Percentiles rank a stretch among this genome's conserved stretches.
Evolutionary conservation across 2,888 invertebrate species (phyloP).

Genomic region (Colostygia pectinataria): DNA sequence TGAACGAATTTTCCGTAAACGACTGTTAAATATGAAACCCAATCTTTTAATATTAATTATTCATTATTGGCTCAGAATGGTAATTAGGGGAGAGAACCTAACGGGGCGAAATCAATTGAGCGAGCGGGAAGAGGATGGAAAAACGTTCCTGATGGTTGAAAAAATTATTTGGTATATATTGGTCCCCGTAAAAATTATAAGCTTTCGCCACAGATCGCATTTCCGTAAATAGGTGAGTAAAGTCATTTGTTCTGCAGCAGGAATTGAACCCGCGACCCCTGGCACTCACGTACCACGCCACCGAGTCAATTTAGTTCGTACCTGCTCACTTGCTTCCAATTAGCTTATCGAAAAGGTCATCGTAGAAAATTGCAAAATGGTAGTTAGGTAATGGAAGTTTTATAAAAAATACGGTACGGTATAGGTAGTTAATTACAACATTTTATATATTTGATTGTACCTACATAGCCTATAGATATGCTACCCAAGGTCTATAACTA

Average conservation of each 20-base stretch:
- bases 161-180: background rate
- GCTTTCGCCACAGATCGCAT: too few species aligned
- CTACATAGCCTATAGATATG: too few species aligned
- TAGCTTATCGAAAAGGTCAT: slow-evolving; percentile 30
- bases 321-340: slow-evolving; percentile 25
- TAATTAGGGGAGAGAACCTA: slow-evolving; percentile 30
- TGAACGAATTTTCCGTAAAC: slow-evolving; percentile 7
- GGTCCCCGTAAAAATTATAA: too few species aligned
- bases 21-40: slow-evolving; percentile 23
- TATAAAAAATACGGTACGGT: too few species aligned
- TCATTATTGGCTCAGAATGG: slow-evolving; percentile 39
- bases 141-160: too few species aligned
- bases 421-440: too few species aligned
- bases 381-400: background rate
- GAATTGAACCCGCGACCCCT: slow-evolving; percentile 5
- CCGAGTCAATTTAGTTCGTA: slow-evolving; percentile 19
- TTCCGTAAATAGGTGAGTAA: too few species aligned
- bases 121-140: slow-evolving; percentile 27
- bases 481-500: too few species aligned
- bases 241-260: too few species aligned
- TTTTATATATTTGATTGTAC: too few species aligned
- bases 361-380: slow-evolving; percentile 19
- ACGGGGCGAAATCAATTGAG: slow-evolving; percentile 47
- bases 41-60: slow-evolving; percentile 43
- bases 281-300: too few species aligned